Base-by-base conservation (phyloP, 2,113 vertebrate species). In the Ariopsis seemanni region DNA sequence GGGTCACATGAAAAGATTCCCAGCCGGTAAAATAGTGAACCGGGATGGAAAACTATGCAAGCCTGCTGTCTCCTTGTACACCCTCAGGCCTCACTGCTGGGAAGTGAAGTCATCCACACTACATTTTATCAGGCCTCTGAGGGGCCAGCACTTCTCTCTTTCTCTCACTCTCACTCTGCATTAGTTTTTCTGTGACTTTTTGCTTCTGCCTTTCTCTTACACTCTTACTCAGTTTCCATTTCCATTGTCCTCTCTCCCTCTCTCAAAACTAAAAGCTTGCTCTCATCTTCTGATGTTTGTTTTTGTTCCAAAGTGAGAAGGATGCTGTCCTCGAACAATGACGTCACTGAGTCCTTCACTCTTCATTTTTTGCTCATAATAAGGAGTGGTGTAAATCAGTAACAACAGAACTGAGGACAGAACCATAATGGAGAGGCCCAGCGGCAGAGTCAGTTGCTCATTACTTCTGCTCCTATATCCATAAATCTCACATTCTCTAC, bases 1-100 rank as follows among this genome's bases (percentile, higher is more conserved):
- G 91, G 92, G 89, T 92, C 90, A 91, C 60, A 18, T 22, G 85
- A 87, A 69, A 81, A 80, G 63, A 93, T 92, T 94, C 91, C 78
- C 90, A 92, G 89, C 90, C 89, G 84, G 88, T 92, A 90, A 92
- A 91, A 91, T 60, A 87, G 88, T 67, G 67, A 85, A 80, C 90
- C 75, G 63, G 55, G 53, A 79, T 55, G 6, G 90, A 90, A 88
- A 87, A 87, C 18, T 82, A 14, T 48, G 50, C 52, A 83, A 48
- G 82, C 62, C 15, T 15, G 48, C 82, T 83, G 62, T 67, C 48
- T 67, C 42, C 48, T 62, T 2, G 48, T 67, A 83, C 25, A 15
- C 62, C 62, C 25, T 58, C 65, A 75, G 85, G 69, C 62, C 86
- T 55, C 75, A 81, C 48, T 83, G 86, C 79, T 78, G 83, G 89